Evolutionary conservation across 2,888 invertebrate genomes (phyloP).

Genomic region (Nasonia oneida): DNA sequence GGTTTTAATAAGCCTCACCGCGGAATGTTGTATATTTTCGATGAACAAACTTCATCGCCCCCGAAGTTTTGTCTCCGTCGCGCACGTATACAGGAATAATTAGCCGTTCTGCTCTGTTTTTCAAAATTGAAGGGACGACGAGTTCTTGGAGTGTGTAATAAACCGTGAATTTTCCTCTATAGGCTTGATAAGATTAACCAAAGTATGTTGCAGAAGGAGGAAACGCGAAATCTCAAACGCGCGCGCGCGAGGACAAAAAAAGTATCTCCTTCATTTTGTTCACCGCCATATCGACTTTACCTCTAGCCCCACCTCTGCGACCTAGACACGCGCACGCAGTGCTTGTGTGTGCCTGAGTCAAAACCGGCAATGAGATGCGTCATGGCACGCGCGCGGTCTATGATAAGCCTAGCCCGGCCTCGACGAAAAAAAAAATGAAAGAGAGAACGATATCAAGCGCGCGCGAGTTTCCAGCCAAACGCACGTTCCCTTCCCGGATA

Average conservation of each 20-base stretch:
- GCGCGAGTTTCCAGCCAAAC: slow-evolving; percentile 16
- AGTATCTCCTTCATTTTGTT: slow-evolving; percentile 15
- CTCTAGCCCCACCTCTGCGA: slow-evolving; percentile 14
- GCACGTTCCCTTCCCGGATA: slow-evolving; percentile 39
- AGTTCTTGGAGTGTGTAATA: too few relatives aligned
- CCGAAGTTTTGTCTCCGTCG: background rate
- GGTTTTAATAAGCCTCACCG: slow-evolving; percentile 24
- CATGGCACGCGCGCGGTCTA: slow-evolving; percentile 25
- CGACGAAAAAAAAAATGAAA: slow-evolving; percentile 27
- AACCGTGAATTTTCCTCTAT: too few relatives aligned
- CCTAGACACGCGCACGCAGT: background rate
- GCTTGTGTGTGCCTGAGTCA: slow-evolving; percentile 7
- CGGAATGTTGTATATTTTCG: background rate
- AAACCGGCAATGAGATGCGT: slow-evolving; percentile 52
- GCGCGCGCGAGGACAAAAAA: background rate
- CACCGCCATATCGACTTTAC: background rate
- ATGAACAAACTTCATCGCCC: background rate
- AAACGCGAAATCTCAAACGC: too few relatives aligned
- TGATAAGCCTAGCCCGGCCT: slow-evolving; percentile 49
- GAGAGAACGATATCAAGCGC: background rate
- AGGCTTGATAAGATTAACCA: slow-evolving; percentile 31
- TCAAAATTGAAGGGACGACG: too few relatives aligned
- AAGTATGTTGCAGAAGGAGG: background rate
- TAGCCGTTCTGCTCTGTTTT: background rate
- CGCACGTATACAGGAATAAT: background rate